Evolutionary conservation across 2,888 invertebrate genomes (phyloP), one percentile per base, ranked within the genome.

Genomic region (Eupelmus urozonus): DNA sequence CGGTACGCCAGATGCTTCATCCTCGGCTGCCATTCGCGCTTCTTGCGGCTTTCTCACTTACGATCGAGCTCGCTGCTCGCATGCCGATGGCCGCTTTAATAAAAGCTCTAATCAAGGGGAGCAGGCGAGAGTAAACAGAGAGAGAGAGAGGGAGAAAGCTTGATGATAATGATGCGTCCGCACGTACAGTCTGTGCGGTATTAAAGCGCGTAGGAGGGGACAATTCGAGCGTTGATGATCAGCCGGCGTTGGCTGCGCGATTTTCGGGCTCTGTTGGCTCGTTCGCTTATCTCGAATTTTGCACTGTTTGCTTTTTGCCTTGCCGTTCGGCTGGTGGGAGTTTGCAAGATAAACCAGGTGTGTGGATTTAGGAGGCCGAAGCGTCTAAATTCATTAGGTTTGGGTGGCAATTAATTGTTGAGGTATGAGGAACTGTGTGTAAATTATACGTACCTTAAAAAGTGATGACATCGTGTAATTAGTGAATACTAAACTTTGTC

Each of bases 21-120:
- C 16, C 25, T 51, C 51, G 18, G 34, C 9, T 25, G 23, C 51
- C 71, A 20, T 29, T 51, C 60, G 59, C 65, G 25, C 59, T 49
- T 40, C 55, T 57, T 23, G n/a, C 20, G 40, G n/a, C 0, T 25
- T 1, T 55, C 1, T 42, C 7, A 5, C 11, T 18, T 16, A 65
- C 25, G 20, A 25, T 7, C 18, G 25, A n/a, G 25, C 29, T 42
- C n/a, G 7, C 34, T 59, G n/a, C 2, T 29, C 29, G 25, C 55
- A 23, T 16, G 57, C 23, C 40, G 16, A n/a, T 42, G 25, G 20
- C 20, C 42, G 16, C 69, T 72, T 72, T 62, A 55, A 27, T 65
- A 65, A 62, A 72, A 45, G 20, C 62, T 29, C 34, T 25, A 73
- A 73, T 73, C 72, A 63, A 53, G 29, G 51, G 40, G 40, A 23